These are phyloP conservation scores for Acipenser ruthenus DNA, from an alignment of 2,797 vertebrate genomes.

Conservation along the genomic window DNA sequence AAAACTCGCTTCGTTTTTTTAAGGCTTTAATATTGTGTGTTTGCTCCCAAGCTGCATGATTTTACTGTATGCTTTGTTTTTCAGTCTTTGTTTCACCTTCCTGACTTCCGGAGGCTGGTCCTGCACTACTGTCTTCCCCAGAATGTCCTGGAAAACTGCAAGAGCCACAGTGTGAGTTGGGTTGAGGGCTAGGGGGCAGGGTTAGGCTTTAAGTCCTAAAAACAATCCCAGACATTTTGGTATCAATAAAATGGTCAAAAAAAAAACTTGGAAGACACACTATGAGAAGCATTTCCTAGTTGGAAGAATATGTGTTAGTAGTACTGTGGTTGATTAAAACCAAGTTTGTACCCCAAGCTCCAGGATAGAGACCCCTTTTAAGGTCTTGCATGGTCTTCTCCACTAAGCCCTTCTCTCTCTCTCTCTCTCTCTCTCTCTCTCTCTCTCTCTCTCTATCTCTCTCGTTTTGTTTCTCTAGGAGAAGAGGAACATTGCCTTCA, in stretches of 20 bases:
- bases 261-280: no score
- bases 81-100: conserved; percentile 91
- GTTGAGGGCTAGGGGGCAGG: neutral
- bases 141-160: conserved; percentile 69
- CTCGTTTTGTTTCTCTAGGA: conserved; percentile 55
- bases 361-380: no score
- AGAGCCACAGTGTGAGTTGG: conserved; percentile 74
- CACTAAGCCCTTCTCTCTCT: no score
- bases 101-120: conserved; percentile 83
- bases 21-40: neutral
- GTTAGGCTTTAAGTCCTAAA: no score
- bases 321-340: no score
- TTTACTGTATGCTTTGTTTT: conserved; percentile 22
- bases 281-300: no score
- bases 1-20: no score
- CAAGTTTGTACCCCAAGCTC: no score
- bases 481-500: conserved; percentile 89
- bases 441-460: neutral
- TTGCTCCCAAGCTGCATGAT: neutral
- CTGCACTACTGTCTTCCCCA: conserved; percentile 81
- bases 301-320: no score
- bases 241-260: neutral
- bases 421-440: no score
- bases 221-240: neutral
- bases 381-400: no score